Evolutionary conservation across 2,888 invertebrate genomes (phyloP).

Genomic region (Agrilus cyanescens): DNA sequence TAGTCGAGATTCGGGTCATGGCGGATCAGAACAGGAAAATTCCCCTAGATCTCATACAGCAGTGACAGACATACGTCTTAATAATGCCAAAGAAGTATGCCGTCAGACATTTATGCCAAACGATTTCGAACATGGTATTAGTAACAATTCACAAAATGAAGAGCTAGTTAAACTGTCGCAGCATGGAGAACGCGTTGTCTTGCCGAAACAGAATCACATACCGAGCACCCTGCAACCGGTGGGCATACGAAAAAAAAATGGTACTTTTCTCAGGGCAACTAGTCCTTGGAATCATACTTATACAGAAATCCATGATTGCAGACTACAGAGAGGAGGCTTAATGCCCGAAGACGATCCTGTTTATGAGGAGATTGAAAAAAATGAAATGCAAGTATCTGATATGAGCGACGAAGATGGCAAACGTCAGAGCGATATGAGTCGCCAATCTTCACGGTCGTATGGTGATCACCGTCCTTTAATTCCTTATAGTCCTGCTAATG

Average conservation of each 20-base stretch:
- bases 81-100: slow-evolving; percentile 43
- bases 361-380: slow-evolving; percentile 68
- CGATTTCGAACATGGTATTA: slow-evolving; percentile 31
- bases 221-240: slow-evolving; percentile 26
- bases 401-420: slow-evolving; percentile 70
- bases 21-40: slow-evolving; percentile 54
- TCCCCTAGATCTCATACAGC: slow-evolving; percentile 48
- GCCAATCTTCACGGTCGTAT: slow-evolving; percentile 62
- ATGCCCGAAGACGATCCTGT: slow-evolving; percentile 63
- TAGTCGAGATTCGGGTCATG: slow-evolving; percentile 51
- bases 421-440: slow-evolving; percentile 58
- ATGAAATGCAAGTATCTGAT: slow-evolving; percentile 62
- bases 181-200: slow-evolving; percentile 24
- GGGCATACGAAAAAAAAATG: slow-evolving; percentile 29
- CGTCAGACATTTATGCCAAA: slow-evolving; percentile 37
- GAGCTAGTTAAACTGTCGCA: slow-evolving; percentile 27
- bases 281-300: slow-evolving; percentile 65
- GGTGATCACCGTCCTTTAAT: slow-evolving; percentile 73
- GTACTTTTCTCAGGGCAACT: slow-evolving; percentile 36
- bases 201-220: slow-evolving; percentile 27
- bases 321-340: slow-evolving; percentile 38
- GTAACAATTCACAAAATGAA: slow-evolving; percentile 23
- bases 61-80: slow-evolving; percentile 40
- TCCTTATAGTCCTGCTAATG: slow-evolving; percentile 59
- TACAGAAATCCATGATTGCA: slow-evolving; percentile 55